These are phyloP conservation scores for Mandrillus leucophaeus DNA, from an alignment of 2,113 vertebrate genomes.

Conservation along the genomic window DNA sequence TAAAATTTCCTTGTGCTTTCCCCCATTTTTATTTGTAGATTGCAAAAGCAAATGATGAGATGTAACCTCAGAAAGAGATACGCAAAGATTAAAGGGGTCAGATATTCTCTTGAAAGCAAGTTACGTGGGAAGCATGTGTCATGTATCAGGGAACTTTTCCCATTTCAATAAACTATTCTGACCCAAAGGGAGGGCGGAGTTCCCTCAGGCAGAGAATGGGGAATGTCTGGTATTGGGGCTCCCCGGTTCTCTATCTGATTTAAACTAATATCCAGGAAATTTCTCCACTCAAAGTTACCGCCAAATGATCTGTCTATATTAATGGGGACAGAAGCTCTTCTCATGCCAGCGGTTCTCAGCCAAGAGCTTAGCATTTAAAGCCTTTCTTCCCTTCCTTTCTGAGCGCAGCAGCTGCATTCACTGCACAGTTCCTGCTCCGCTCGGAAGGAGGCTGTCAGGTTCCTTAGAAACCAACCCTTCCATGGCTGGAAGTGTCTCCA, in stretches of 20 bases:
- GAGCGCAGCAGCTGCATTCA: neutral
- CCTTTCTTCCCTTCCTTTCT: neutral
- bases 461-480: constrained; percentile 51
- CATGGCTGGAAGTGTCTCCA: constrained; percentile 11
- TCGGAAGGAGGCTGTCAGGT: neutral
- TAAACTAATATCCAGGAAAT: neutral
- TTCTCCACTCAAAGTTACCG: neutral
- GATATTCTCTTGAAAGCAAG: constrained; percentile 19
- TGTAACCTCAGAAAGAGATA: neutral
- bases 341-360: neutral
- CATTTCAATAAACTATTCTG: neutral
- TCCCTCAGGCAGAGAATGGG: neutral
- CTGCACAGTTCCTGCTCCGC: neutral
- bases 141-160: neutral
- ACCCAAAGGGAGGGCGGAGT: neutral
- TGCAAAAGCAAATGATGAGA: neutral
- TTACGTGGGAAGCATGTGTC: neutral
- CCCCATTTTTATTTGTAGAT: neutral
- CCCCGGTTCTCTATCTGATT: neutral
- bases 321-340: neutral
- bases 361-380: neutral
- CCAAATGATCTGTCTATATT: neutral
- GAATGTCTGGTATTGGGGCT: neutral
- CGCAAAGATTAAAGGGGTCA: neutral
- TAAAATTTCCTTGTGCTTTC: neutral